phyloP scores from a whole-genome alignment of 2,888 invertebrate species.

The Phengaris alcon region DNA sequence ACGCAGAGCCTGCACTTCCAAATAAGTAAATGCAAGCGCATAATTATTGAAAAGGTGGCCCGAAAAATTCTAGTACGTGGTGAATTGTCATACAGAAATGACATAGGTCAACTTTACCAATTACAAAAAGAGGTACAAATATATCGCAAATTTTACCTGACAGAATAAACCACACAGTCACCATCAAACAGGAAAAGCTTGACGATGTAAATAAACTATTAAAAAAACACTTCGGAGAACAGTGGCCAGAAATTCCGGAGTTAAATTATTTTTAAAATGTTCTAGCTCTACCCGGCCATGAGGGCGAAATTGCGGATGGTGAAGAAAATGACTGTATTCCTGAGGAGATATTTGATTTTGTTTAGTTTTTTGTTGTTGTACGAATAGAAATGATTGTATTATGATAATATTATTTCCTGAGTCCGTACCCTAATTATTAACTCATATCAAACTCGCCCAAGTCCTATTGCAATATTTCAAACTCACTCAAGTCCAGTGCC shows the following conservation, averaged over 20 bases:
- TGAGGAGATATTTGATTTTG: slow-evolving; percentile 18
- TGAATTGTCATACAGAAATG: slow-evolving; percentile 29
- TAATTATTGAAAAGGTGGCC: slow-evolving; percentile 25
- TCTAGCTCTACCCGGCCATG: slow-evolving; percentile 7
- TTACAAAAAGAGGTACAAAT: slow-evolving; percentile 31
- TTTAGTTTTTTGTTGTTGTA: slow-evolving; percentile 21
- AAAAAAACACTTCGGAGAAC: background rate
- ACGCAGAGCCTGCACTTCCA: slow-evolving; percentile 29
- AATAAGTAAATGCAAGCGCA: slow-evolving; percentile 31
- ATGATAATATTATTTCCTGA: too few relatives aligned
- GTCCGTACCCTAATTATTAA: too few relatives aligned
- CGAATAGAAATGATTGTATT: background rate
- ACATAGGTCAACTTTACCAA: slow-evolving; percentile 27
- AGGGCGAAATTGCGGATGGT: slow-evolving; percentile 2
- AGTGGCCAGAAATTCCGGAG: slow-evolving; percentile 1
- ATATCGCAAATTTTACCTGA: slow-evolving; percentile 21
- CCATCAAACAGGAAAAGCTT: background rate
- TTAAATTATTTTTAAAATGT: slow-evolving; percentile 4
- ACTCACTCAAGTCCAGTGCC: background rate
- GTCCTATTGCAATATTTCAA: background rate
- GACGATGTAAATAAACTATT: slow-evolving; percentile 2
- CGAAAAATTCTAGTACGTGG: slow-evolving; percentile 28
- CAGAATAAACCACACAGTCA: background rate
- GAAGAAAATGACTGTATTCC: slow-evolving; percentile 12
- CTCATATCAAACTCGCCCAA: too few relatives aligned